Percentiles rank a stretch among this genome's conserved stretches.
phyloP scores from a whole-genome alignment of 2,113 vertebrate species.

The Pseudopodoces humilis region DNA sequence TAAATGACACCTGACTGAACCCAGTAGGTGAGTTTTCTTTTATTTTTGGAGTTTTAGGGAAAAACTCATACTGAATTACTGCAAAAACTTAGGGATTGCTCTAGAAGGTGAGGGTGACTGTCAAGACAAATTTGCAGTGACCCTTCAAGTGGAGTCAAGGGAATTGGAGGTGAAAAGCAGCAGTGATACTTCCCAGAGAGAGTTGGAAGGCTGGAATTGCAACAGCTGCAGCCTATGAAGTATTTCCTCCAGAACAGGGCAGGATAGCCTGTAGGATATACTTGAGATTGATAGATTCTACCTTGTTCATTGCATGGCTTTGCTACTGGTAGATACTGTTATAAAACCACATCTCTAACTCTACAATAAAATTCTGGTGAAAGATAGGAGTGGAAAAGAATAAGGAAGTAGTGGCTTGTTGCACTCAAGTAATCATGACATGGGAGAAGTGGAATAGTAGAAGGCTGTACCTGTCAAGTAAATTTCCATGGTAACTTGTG shows the following conservation, averaged over 20 bases:
- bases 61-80: neutral
- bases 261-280: neutral
- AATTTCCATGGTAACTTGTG: neutral
- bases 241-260: neutral
- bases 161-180: neutral
- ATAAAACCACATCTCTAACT: neutral
- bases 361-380: neutral
- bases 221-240: neutral
- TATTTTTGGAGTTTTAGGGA: neutral
- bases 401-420: neutral
- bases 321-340: neutral
- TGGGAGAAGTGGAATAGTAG: neutral
- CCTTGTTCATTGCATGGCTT: neutral
- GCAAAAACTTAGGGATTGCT: neutral
- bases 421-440: neutral
- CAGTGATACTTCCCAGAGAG: neutral
- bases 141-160: neutral
- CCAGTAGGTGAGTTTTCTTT: neutral
- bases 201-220: neutral
- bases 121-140: neutral
- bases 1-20: neutral
- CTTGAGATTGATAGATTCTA: neutral
- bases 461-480: neutral
- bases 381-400: neutral
- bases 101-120: neutral